Percentiles rank a stretch among this genome's conserved stretches.
phyloP scores from a whole-genome alignment of 2,797 vertebrate genomes.

The Parotocinclus haroldoi region DNA sequence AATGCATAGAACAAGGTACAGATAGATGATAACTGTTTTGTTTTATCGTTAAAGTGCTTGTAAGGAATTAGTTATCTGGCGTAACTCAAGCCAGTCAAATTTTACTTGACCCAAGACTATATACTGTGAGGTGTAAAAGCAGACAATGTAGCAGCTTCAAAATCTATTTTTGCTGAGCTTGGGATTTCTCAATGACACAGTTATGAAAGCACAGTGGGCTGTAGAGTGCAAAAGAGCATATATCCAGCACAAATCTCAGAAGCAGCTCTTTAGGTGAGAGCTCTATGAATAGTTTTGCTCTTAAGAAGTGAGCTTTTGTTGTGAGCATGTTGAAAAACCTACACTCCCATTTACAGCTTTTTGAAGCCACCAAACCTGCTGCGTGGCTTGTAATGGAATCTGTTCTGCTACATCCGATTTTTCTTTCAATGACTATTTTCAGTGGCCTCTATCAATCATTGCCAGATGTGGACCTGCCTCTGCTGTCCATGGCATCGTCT shows the following conservation, averaged over 20 bases:
- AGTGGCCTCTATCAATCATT: slow-evolving; percentile 27
- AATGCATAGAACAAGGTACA: slow-evolving; percentile 37
- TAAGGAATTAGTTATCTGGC: slow-evolving; percentile 7
- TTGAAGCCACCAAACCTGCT: slow-evolving; percentile 51
- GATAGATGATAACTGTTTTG: slow-evolving; percentile 13
- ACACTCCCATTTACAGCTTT: slow-evolving; percentile 54
- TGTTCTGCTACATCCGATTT: slow-evolving; percentile 37
- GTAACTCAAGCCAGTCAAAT: slow-evolving; percentile 9
- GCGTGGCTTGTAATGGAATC: slow-evolving; percentile 50
- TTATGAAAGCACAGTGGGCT: slow-evolving; percentile 51
- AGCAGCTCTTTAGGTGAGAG: slow-evolving; percentile 27
- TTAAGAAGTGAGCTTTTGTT: slow-evolving; percentile 55
- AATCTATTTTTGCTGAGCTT: slow-evolving; percentile 33
- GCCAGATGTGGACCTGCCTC: slow-evolving; percentile 24
- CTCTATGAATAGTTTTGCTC: slow-evolving; percentile 59
- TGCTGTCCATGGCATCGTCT: slow-evolving; percentile 29
- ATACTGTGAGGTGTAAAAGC: slow-evolving; percentile 9
- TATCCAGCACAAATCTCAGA: slow-evolving; percentile 35
- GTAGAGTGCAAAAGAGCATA: slow-evolving; percentile 54
- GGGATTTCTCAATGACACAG: slow-evolving; percentile 40
- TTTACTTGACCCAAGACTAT: slow-evolving; percentile 6
- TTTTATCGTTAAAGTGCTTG: slow-evolving; percentile 8
- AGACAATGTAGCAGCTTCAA: slow-evolving; percentile 5
- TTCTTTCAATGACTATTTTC: slow-evolving; percentile 37
- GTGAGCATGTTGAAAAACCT: slow-evolving; percentile 53